These are phyloP conservation scores for Selenia dentaria DNA, from an alignment of 2,888 invertebrate genomes.

Conservation along the genomic window DNA sequence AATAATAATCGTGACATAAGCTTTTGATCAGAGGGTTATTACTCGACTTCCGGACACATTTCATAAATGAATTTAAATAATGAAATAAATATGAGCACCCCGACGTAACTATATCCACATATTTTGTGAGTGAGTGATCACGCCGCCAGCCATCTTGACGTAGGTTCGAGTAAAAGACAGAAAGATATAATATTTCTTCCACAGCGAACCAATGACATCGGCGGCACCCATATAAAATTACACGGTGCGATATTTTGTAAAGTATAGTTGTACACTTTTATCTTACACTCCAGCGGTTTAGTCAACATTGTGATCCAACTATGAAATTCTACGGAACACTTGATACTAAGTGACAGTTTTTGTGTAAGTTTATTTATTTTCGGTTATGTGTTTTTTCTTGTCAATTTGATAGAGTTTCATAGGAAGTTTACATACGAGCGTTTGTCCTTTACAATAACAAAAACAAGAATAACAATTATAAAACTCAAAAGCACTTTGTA, in stretches of 20 bases:
- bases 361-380: conserved; percentile 48
- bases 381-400: conserved; percentile 48
- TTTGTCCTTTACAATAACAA: too few species aligned
- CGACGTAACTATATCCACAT: conserved; percentile 54
- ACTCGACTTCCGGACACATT: too few species aligned
- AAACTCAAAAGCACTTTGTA: conserved; percentile 8
- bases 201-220: conserved; percentile 75
- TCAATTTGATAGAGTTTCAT: conserved; percentile 37
- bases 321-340: conserved; percentile 63
- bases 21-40: too few species aligned
- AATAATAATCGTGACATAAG: too few species aligned
- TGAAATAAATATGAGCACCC: not conserved
- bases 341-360: conserved; percentile 68
- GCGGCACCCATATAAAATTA: conserved; percentile 68
- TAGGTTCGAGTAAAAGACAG: conserved; percentile 45
- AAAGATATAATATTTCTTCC: conserved; percentile 65
- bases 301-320: conserved; percentile 63
- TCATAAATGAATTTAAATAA: conserved; percentile 26
- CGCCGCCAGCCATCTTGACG: conserved; percentile 49
- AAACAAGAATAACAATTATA: too few species aligned
- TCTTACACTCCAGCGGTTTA: conserved; percentile 61
- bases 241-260: conserved; percentile 69
- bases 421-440: too few species aligned
- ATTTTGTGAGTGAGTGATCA: conserved; percentile 57
- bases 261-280: conserved; percentile 68